phyloP scores from a whole-genome alignment of 1,140 invertebrate genomes.

The Tribolium castaneum region DNA sequence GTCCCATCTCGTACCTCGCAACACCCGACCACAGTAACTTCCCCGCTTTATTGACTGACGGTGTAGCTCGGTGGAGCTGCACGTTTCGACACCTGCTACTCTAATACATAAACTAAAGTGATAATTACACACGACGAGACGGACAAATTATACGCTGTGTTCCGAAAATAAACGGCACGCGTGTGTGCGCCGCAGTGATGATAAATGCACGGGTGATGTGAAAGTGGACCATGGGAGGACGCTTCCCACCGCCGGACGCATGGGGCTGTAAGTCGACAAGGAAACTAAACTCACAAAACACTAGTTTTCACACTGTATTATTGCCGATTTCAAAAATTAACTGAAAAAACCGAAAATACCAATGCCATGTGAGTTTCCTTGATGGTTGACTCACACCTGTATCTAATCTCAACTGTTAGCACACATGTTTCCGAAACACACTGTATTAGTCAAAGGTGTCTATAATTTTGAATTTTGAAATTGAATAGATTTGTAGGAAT shows the following conservation, averaged over 20 bases:
- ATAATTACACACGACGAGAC: slow-evolving; percentile 21
- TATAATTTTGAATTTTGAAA: too few relatives aligned
- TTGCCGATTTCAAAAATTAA: background rate
- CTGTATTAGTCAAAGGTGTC: too few relatives aligned
- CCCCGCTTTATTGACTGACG: slow-evolving; percentile 44
- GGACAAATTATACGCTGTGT: slow-evolving; percentile 27
- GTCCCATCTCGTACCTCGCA: slow-evolving; percentile 46
- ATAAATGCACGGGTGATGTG: background rate
- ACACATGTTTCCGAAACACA: too few relatives aligned
- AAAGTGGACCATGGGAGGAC: background rate
- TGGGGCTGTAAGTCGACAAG: background rate
- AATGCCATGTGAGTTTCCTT: too few relatives aligned
- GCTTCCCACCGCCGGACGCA: background rate
- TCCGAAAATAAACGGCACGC: slow-evolving; percentile 2
- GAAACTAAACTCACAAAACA: background rate
- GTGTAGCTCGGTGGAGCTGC: slow-evolving; percentile 11
- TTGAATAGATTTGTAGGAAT: too few relatives aligned
- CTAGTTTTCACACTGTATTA: background rate
- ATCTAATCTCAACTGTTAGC: too few relatives aligned
- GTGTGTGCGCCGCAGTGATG: background rate
- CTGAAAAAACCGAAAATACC: background rate
- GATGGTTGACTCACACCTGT: too few relatives aligned
- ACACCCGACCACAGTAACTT: slow-evolving; percentile 46
- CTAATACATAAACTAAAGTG: background rate
- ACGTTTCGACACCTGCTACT: slow-evolving; percentile 39